Percentiles rank a stretch among this genome's conserved stretches.
Evolutionary conservation across 2,888 invertebrate genomes (phyloP).

Genomic region (Drosophila mercatorum): DNA sequence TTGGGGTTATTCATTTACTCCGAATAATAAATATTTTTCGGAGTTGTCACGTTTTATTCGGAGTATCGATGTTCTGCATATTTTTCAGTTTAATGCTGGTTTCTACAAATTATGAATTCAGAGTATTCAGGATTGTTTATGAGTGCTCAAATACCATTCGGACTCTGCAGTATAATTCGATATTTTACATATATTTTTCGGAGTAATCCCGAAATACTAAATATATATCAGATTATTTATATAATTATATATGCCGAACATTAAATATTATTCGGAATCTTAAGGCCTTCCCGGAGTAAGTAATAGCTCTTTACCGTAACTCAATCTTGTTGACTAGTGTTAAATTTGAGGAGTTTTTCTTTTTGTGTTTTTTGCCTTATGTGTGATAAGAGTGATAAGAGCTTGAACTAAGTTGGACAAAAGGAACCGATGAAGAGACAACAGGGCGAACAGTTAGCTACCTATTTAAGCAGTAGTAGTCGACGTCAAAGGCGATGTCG

Average conservation of each 20-base stretch:
- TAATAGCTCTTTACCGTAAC: not conserved
- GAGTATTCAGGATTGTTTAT: not conserved
- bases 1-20: not conserved
- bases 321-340: constrained; percentile 32
- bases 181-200: no score
- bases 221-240: not conserved
- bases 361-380: constrained; percentile 13
- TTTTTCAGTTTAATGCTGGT: not conserved
- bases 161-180: not conserved
- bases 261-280: not conserved
- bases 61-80: not conserved
- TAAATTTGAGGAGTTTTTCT: constrained; percentile 1
- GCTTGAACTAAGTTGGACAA: constrained; percentile 32
- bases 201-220: no score
- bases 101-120: not conserved
- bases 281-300: not conserved
- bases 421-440: constrained; percentile 20
- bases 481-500: not conserved
- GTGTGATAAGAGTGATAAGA: constrained; percentile 52
- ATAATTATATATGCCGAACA: not conserved
- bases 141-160: no score
- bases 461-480: constrained; percentile 18
- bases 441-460: constrained; percentile 1
- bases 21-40: not conserved
- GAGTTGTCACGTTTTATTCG: not conserved